Percentiles rank a stretch among this genome's conserved stretches.
Evolutionary conservation across 2,888 invertebrate genomes (phyloP).

Genomic region (Leptinotarsa peninsularis): DNA sequence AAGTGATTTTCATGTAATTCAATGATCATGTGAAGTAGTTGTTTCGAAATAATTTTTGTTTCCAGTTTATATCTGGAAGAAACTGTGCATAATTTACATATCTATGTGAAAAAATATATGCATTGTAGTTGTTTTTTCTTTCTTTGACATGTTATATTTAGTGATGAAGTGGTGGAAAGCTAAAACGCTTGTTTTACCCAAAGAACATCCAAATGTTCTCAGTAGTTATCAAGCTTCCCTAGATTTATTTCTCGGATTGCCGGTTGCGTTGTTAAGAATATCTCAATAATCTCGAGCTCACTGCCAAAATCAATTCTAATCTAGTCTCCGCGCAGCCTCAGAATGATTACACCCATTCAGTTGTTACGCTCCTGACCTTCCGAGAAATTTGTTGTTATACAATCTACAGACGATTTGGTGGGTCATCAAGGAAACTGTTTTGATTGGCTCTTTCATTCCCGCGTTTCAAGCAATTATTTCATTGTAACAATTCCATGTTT

Average conservation of each 20-base stretch:
- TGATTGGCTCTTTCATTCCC: not conserved
- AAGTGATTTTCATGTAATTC: too few species aligned
- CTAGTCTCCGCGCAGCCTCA: not conserved
- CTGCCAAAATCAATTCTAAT: conserved; percentile 7
- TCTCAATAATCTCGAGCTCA: not conserved
- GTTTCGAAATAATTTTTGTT: too few species aligned
- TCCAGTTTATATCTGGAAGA: too few species aligned
- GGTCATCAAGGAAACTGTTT: not conserved
- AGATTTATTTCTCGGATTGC: not conserved
- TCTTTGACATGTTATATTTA: too few species aligned
- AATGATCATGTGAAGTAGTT: too few species aligned
- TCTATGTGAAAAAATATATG: too few species aligned
- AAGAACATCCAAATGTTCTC: too few species aligned
- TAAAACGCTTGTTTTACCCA: too few species aligned
- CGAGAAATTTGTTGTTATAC: not conserved
- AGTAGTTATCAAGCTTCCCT: too few species aligned
- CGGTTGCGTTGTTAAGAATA: not conserved
- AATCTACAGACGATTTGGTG: not conserved
- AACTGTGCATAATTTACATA: too few species aligned
- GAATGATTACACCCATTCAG: not conserved
- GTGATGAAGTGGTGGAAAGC: too few species aligned
- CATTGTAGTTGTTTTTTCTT: too few species aligned
- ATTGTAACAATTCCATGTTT: not conserved
- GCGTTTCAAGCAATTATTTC: conserved; percentile 7
- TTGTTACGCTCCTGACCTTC: conserved; percentile 3